Percentiles rank a stretch among this genome's conserved stretches.
phyloP scores from a whole-genome alignment of 2,888 invertebrate genomes.

The Nemotelus pantherinus region DNA sequence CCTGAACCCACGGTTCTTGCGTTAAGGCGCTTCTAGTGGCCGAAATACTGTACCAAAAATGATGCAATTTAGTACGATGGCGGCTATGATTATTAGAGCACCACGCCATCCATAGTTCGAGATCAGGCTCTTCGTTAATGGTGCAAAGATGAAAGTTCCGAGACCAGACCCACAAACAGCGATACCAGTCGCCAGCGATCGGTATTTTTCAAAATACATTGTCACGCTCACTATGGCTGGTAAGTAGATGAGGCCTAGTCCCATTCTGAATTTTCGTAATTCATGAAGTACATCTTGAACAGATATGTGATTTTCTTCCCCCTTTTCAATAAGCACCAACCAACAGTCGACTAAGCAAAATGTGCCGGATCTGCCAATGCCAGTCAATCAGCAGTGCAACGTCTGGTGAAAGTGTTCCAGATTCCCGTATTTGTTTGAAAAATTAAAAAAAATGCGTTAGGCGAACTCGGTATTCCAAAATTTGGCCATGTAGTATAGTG shows the following conservation, averaged over 20 bases:
- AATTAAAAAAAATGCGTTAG: conserved; percentile 84
- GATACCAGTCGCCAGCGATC: conserved; percentile 90
- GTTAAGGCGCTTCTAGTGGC: conserved; percentile 71
- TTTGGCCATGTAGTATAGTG: conserved; percentile 98
- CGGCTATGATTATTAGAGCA: conserved; percentile 86
- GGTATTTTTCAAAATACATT: conserved; percentile 93
- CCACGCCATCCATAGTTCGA: conserved; percentile 84
- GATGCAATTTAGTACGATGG: conserved; percentile 84
- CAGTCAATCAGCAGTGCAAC: conserved; percentile 97
- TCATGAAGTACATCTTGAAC: no score
- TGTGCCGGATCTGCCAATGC: conserved; percentile 96
- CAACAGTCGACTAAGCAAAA: conserved; percentile 95
- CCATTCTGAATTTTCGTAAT: no score
- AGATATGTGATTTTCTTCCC: no score
- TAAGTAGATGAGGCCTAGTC: no score
- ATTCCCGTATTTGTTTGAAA: conserved; percentile 78
- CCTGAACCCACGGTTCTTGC: conserved; percentile 52
- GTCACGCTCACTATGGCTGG: no score
- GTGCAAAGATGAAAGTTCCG: conserved; percentile 93
- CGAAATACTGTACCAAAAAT: conserved; percentile 91
- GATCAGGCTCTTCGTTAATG: conserved; percentile 77
- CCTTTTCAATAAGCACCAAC: conserved; percentile 53
- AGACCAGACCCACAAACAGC: conserved; percentile 84
- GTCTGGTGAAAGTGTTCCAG: conserved; percentile 78
- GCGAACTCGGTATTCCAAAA: conserved; percentile 92